Conservation (phyloP, 2,797 vertebrate species). For the Halcyon leucocephala region DNA sequence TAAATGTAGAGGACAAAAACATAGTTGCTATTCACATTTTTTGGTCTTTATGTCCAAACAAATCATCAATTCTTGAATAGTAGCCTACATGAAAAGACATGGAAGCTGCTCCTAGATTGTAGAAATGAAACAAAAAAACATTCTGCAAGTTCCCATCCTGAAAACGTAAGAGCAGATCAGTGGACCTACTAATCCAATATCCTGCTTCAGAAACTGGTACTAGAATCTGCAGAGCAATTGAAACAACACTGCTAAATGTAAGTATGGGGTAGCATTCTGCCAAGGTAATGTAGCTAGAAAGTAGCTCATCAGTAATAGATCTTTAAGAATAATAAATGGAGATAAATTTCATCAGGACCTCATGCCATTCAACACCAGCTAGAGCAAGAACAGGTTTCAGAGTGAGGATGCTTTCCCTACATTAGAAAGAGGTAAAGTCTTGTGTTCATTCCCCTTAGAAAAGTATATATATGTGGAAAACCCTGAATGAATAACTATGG, state of each 20-base stretch:
- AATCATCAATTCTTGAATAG: not conserved
- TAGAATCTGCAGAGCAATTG: not conserved
- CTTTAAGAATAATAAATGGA: not conserved
- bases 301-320: not conserved
- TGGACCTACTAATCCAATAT: not conserved
- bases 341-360: not conserved
- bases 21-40: not conserved
- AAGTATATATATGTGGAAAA: not conserved
- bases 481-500: not conserved
- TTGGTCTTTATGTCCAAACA: not conserved
- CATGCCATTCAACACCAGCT: not conserved
- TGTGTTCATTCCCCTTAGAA: not conserved
- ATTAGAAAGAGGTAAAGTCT: not conserved
- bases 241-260: not conserved
- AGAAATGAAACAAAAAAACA: not conserved
- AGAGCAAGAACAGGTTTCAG: not conserved
- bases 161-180: not conserved
- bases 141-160: not conserved
- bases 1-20: not conserved
- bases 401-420: not conserved
- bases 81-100: not conserved
- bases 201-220: not conserved
- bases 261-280: not conserved
- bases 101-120: not conserved
- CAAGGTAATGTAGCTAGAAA: not conserved